Conservation (phyloP, 1,140 invertebrate species). For the Artemia franciscana region DNA sequence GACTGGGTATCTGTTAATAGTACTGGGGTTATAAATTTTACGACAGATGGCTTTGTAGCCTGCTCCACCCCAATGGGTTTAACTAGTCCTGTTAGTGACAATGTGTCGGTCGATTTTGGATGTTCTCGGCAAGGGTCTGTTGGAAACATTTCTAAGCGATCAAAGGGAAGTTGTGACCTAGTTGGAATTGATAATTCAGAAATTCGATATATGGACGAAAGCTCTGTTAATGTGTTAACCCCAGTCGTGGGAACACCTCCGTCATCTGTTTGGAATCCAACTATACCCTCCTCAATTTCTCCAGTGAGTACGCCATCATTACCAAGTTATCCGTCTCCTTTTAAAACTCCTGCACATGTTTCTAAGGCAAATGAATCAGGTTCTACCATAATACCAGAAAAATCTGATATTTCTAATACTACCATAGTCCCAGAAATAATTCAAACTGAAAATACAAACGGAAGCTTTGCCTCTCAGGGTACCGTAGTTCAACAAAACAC, state of each 20-base stretch:
- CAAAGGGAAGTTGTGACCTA: conserved; percentile 39
- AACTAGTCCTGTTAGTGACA: conserved; percentile 1
- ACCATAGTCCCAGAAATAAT: neutral
- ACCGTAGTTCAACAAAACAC: neutral
- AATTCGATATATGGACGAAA: conserved; percentile 68
- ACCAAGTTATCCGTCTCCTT: conserved; percentile 1
- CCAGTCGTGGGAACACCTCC: conserved; percentile 41
- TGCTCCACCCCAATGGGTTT: conserved; percentile 13
- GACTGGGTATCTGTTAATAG: neutral
- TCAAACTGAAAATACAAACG: neutral
- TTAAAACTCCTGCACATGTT: neutral
- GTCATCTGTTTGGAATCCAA: conserved; percentile 23
- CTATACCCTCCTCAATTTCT: conserved; percentile 8
- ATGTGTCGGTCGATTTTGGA: conserved; percentile 5
- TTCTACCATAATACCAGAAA: conserved; percentile 9
- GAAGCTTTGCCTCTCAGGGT: neutral
- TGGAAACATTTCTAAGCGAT: conserved; percentile 1
- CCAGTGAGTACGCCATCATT: conserved; percentile 5
- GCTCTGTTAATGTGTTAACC: conserved; percentile 51
- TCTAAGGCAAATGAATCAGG: conserved; percentile 18
- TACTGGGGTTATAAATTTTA: neutral
- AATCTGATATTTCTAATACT: conserved; percentile 3
- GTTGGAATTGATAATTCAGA: conserved; percentile 53
- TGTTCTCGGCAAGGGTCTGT: conserved; percentile 9
- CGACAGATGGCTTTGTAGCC: conserved; percentile 5